These are phyloP conservation scores for Maccullochella peelii DNA, from an alignment of 2,113 vertebrate genomes.

Conservation along the genomic window DNA sequence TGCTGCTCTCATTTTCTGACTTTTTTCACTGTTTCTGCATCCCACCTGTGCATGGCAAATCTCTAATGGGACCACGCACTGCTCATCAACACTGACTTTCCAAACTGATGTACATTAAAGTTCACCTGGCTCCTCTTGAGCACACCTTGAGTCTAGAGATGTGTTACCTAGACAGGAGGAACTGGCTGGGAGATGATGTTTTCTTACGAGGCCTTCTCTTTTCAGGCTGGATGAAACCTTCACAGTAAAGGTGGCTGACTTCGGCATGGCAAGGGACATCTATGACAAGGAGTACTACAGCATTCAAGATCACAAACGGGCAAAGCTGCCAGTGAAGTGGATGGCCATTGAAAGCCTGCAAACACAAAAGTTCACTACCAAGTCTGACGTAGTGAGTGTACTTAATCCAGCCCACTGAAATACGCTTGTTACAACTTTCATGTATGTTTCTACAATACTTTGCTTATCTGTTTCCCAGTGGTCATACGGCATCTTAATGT, in stretches of 20 bases:
- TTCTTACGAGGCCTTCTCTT: conserved; percentile 12
- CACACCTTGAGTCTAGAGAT: background rate
- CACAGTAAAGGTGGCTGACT: conserved; percentile 96
- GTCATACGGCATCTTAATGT: conserved; percentile 95
- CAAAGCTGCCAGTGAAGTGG: conserved; percentile 96
- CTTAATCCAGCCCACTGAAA: background rate
- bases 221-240: conserved; percentile 93
- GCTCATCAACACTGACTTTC: background rate
- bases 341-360: conserved; percentile 98
- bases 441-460: background rate
- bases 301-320: conserved; percentile 86
- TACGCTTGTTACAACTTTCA: background rate
- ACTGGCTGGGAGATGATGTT: background rate
- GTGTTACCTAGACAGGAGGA: background rate
- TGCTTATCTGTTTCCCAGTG: conserved; percentile 82
- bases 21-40: background rate
- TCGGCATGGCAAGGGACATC: conserved; percentile 93
- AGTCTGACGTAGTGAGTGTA: conserved; percentile 93
- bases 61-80: background rate
- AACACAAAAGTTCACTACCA: conserved; percentile 96
- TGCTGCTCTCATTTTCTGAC: background rate
- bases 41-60: background rate
- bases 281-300: conserved; percentile 98
- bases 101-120: background rate
- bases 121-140: background rate